phyloP scores from a whole-genome alignment of 2,888 invertebrate species.

The Dolichopus griseipennis region DNA sequence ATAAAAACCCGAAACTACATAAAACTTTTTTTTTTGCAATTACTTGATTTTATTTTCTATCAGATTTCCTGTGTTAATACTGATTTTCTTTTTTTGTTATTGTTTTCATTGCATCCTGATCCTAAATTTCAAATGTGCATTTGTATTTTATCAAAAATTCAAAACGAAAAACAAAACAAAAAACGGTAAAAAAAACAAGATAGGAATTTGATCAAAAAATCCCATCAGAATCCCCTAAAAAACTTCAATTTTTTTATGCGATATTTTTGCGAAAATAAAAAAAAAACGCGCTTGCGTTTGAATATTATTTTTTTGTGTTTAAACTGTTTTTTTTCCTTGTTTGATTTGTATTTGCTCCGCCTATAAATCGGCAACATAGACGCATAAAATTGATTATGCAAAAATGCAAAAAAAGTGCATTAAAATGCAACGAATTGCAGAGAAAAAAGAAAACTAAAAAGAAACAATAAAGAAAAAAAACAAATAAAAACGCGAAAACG shows the following conservation, averaged over 20 bases:
- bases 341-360: constrained; percentile 8
- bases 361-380: constrained; percentile 9
- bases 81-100: too few relatives aligned
- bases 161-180: too few relatives aligned
- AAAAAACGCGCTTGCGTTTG: constrained; percentile 13
- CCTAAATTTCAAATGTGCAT: too few relatives aligned
- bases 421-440: constrained; percentile 1
- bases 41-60: too few relatives aligned
- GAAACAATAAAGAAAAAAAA: background rate
- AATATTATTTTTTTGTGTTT: background rate
- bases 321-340: background rate
- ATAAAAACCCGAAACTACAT: too few relatives aligned
- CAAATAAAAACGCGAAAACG: constrained; percentile 8
- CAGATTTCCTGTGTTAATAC: too few relatives aligned
- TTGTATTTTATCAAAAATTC: too few relatives aligned
- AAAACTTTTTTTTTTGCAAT: too few relatives aligned
- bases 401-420: background rate
- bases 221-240: too few relatives aligned
- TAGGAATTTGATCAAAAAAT: too few relatives aligned
- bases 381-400: constrained; percentile 13
- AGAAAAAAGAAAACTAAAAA: background rate
- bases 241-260: background rate
- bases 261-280: background rate
- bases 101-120: too few relatives aligned
- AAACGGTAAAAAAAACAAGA: too few relatives aligned